These are phyloP conservation scores for Dromaius novaehollandiae DNA, from an alignment of 2,113 vertebrate species.

Conservation along the genomic window DNA sequence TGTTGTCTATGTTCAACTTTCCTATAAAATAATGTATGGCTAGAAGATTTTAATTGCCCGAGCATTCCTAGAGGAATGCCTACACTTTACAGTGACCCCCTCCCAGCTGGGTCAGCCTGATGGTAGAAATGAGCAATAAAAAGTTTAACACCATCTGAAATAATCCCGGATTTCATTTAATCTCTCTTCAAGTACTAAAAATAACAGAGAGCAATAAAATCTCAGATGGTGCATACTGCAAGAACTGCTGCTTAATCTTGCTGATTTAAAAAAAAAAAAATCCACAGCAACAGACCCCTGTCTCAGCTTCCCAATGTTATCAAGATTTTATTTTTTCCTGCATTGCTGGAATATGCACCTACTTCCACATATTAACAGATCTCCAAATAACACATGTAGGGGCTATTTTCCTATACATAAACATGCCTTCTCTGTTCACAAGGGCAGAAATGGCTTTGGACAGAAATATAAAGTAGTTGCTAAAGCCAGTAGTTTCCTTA, in stretches of 20 bases:
- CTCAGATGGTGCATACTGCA: slow-evolving; percentile 44
- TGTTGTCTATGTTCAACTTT: not conserved
- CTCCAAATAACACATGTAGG: slow-evolving; percentile 62
- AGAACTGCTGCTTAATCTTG: not conserved
- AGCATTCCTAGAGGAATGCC: not conserved
- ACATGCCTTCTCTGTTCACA: slow-evolving; percentile 60
- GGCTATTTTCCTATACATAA: slow-evolving; percentile 69
- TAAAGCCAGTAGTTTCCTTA: slow-evolving; percentile 68
- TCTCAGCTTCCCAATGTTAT: slow-evolving; percentile 32
- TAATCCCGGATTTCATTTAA: slow-evolving; percentile 70
- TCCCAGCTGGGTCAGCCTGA: slow-evolving; percentile 53
- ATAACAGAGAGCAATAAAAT: slow-evolving; percentile 68
- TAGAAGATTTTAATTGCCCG: not conserved
- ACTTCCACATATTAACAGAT: slow-evolving; percentile 67
- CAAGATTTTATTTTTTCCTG: slow-evolving; percentile 11
- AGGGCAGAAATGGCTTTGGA: slow-evolving; percentile 60
- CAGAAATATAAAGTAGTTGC: slow-evolving; percentile 67
- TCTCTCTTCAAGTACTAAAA: slow-evolving; percentile 58
- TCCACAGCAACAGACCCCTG: not conserved
- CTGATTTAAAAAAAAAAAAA: slow-evolving; percentile 19
- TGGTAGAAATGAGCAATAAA: slow-evolving; percentile 59
- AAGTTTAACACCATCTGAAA: slow-evolving; percentile 68
- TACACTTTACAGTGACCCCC: slow-evolving; percentile 19
- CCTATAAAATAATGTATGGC: not conserved
- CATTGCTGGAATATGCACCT: slow-evolving; percentile 40